Evolutionary conservation across 2,113 vertebrate genomes (phyloP).

Genomic region (Scomber japonicus): DNA sequence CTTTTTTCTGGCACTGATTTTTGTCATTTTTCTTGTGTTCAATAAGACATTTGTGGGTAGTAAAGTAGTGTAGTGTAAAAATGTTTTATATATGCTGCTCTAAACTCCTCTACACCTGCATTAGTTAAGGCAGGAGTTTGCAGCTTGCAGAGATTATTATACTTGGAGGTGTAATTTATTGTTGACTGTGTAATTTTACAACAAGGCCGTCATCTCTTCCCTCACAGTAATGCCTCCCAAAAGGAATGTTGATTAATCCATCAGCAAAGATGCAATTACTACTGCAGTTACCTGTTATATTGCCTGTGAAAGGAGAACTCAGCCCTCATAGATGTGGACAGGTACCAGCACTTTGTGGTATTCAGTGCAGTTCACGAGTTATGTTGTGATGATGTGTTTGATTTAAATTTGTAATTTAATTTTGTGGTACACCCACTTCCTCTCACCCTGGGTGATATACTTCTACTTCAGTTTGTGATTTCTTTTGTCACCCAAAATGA

Average conservation of each 20-base stretch:
- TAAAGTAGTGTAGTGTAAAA: not conserved
- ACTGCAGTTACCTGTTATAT: slow-evolving; percentile 47
- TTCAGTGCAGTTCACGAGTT: slow-evolving; percentile 25
- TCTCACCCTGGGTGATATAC: slow-evolving; percentile 30
- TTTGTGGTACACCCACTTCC: slow-evolving; percentile 23
- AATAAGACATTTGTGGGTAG: not conserved
- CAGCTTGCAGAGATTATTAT: not conserved
- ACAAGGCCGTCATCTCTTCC: slow-evolving; percentile 40
- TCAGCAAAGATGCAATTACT: slow-evolving; percentile 57
- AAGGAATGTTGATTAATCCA: slow-evolving; percentile 62
- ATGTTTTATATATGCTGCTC: not conserved
- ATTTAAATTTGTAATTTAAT: slow-evolving; percentile 55
- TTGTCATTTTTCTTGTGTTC: not conserved
- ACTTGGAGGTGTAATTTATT: slow-evolving; percentile 39
- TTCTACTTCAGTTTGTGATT: slow-evolving; percentile 50
- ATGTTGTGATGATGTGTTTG: slow-evolving; percentile 37
- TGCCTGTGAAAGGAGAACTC: slow-evolving; percentile 35
- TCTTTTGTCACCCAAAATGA: slow-evolving; percentile 51
- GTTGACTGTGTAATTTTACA: slow-evolving; percentile 51
- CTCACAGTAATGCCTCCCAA: slow-evolving; percentile 45
- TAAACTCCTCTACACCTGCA: not conserved
- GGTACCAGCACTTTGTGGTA: slow-evolving; percentile 38
- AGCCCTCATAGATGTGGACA: slow-evolving; percentile 25
- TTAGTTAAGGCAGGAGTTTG: not conserved
- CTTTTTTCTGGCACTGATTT: too few species aligned